Evolutionary conservation across 2,797 vertebrate genomes (phyloP), one percentile per base, ranked within the genome.

Genomic region (Oreochromis mossambicus): DNA sequence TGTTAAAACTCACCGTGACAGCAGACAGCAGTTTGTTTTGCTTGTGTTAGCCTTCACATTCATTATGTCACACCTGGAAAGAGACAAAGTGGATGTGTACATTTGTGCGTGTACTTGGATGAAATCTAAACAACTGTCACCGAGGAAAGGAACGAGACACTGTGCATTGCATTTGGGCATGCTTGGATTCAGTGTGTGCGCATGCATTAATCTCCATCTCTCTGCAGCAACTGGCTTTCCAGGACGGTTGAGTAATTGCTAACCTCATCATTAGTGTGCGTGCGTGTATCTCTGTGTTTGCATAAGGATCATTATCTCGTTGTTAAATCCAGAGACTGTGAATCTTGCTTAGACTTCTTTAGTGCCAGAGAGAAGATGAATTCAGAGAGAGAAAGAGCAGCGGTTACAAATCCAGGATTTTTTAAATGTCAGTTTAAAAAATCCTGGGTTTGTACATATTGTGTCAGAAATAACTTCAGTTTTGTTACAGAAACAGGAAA

Each of bases 221-320:
- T 38, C 51, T 58, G 87, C 58, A n/a, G 10, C 54, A 3, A 9
- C 19, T 38, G 55, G 68, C 52, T 76, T 61, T 79, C 52, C 43
- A 54, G 58, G 58, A 63, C 9, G 34, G 54, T 73, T 75, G 58
- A 77, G 38, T 86, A 76, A 90, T 78, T 85, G 55, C 77, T 75
- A 78, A 85, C 82, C 83, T 83, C 79, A 86, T 87, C 83, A 82
- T 91, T 86, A 81, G 26, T 24, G 79, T 79, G 76, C 4, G 26
- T 50, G 6, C 0, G 1, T 32, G 26, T 50, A 2, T 48, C 68
- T 75, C 26, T 21, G 54, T 73, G 56, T 84, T 68, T 76, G 61
- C 34, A 11, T 1, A 21, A 66, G 80, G 34, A 80, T 87, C 89
- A 85, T 91, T 81, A 87, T 81, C 80, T 34, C 46, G 9, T n/a